Evolutionary conservation across 2,797 vertebrate genomes (phyloP).

Genomic region (Melanotaenia parkinsoni): DNA sequence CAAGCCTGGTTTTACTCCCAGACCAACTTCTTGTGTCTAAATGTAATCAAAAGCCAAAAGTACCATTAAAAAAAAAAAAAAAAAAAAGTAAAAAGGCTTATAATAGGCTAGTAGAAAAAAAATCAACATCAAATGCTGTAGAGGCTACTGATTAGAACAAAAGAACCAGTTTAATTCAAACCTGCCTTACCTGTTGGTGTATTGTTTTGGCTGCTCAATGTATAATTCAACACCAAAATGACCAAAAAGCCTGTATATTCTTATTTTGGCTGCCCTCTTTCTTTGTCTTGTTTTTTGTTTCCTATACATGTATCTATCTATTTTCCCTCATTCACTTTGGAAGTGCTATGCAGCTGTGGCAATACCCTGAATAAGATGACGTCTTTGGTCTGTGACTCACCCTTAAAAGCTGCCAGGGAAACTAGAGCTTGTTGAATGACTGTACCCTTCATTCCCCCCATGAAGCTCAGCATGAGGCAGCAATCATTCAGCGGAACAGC

Average conservation of each 20-base stretch:
- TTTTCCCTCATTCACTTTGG: slow-evolving; percentile 3
- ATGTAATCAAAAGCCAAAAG: neutral
- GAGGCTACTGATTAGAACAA: neutral
- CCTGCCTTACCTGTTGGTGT: too few relatives aligned
- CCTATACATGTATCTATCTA: neutral
- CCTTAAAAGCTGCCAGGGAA: slow-evolving; percentile 41
- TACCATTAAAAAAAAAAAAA: neutral
- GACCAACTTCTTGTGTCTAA: neutral
- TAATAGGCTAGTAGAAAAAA: neutral
- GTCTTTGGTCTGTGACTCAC: slow-evolving; percentile 67
- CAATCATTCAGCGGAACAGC: slow-evolving; percentile 38
- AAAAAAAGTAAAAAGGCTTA: neutral
- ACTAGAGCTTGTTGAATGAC: slow-evolving; percentile 42
- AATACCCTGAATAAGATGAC: slow-evolving; percentile 61
- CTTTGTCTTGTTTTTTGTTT: neutral
- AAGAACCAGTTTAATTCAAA: too few relatives aligned
- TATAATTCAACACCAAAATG: neutral
- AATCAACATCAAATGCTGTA: neutral
- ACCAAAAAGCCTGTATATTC: neutral
- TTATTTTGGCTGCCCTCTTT: too few relatives aligned
- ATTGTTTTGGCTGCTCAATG: neutral
- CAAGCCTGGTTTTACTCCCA: neutral
- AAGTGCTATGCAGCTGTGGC: slow-evolving; percentile 39
- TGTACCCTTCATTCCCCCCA: slow-evolving; percentile 12
- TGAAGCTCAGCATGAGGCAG: slow-evolving; percentile 41